These are phyloP conservation scores for Callosobruchus maculatus DNA, from an alignment of 2,888 invertebrate genomes.

Conservation along the genomic window DNA sequence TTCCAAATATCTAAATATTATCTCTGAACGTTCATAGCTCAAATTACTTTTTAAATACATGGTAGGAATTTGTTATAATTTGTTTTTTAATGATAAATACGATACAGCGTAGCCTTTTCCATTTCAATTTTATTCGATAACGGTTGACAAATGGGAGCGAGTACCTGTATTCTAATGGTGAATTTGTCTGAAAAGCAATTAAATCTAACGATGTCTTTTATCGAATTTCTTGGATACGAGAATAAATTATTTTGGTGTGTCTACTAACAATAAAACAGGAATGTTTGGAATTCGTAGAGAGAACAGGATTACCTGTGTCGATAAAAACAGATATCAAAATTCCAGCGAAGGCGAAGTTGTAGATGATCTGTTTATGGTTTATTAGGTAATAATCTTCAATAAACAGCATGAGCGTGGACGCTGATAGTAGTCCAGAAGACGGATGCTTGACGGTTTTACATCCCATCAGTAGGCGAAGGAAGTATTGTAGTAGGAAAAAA, in stretches of 20 bases:
- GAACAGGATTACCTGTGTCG: neutral
- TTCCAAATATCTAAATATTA: neutral
- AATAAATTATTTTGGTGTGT: neutral
- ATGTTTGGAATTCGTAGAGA: neutral
- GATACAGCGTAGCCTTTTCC: neutral
- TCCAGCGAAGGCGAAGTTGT: neutral
- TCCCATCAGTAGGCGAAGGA: no score
- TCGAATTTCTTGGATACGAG: neutral
- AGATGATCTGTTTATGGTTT: no score
- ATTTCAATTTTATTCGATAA: neutral
- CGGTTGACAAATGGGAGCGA: neutral
- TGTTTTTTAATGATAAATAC: neutral
- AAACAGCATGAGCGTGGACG: no score
- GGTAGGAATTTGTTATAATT: slow-evolving; percentile 10
- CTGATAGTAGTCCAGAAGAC: no score
- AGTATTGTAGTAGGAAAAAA: no score
- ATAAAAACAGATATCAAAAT: neutral
- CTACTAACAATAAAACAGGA: neutral
- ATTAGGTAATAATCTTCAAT: no score
- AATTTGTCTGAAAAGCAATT: neutral
- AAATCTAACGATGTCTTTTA: neutral
- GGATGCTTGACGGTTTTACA: no score
- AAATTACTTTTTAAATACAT: slow-evolving; percentile 15
- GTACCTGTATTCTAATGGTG: neutral
- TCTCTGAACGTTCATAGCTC: neutral